phyloP scores from a whole-genome alignment of 2,797 vertebrate species.

The Lutjanus argentimaculatus region DNA sequence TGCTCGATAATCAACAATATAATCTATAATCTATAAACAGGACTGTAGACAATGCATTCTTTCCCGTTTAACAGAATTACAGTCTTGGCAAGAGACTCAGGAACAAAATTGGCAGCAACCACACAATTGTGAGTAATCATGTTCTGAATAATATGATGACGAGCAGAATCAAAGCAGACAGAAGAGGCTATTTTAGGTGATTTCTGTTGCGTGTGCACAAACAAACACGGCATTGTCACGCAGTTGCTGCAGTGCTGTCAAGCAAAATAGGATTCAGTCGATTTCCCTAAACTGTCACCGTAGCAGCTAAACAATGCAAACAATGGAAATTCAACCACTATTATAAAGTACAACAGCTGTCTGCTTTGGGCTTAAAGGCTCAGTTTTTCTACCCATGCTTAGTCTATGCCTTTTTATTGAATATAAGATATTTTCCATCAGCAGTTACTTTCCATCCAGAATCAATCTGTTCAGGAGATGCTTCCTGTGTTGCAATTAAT shows the following conservation, averaged over 20 bases:
- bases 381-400: conserved; percentile 36
- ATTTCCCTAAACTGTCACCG: conserved; percentile 66
- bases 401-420: conserved; percentile 32
- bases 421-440: conserved; percentile 32
- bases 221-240: conserved; percentile 62
- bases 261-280: conserved; percentile 64
- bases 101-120: conserved; percentile 57
- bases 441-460: conserved; percentile 3
- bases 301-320: conserved; percentile 66
- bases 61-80: conserved; percentile 57
- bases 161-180: conserved; percentile 64
- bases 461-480: conserved; percentile 29
- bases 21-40: conserved; percentile 33
- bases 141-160: conserved; percentile 68
- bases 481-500: conserved; percentile 12
- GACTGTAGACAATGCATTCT: conserved; percentile 31
- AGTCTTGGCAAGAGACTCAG: conserved; percentile 52
- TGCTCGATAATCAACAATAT: neutral
- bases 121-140: conserved; percentile 70
- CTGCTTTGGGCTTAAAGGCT: conserved; percentile 47
- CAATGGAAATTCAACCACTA: conserved; percentile 67
- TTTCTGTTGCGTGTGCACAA: conserved; percentile 60
- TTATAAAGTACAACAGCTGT: conserved; percentile 67
- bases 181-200: conserved; percentile 71
- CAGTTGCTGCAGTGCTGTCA: conserved; percentile 60